Conservation (phyloP, 1,140 invertebrate species). For the Camponotus floridanus region DNA sequence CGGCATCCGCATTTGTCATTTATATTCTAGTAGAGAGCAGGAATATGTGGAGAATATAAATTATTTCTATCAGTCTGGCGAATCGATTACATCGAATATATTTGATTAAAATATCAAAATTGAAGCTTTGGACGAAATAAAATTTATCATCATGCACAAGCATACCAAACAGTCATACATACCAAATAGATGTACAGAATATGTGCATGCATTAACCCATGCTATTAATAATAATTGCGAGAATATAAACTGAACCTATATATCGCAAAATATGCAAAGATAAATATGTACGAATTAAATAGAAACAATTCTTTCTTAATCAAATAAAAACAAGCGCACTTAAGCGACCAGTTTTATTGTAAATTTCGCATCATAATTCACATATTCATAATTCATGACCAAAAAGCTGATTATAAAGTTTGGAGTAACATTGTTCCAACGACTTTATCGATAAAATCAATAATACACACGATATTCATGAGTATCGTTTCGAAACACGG, state of each 20-base stretch:
- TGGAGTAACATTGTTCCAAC: background rate
- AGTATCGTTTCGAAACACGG: background rate
- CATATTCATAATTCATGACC: background rate
- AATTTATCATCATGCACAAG: background rate
- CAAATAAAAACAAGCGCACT: background rate
- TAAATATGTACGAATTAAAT: conserved; percentile 6
- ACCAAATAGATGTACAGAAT: background rate
- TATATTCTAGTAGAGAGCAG: background rate
- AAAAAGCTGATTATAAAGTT: conserved; percentile 1
- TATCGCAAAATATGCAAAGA: background rate
- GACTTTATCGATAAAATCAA: conserved; percentile 16
- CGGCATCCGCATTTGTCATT: too few relatives aligned
- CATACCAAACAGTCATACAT: background rate
- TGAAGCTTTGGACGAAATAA: conserved; percentile 29
- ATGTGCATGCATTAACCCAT: background rate
- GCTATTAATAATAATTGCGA: background rate
- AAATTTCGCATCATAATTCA: background rate
- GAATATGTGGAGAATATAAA: background rate
- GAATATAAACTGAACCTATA: background rate
- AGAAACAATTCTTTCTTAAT: conserved; percentile 17
- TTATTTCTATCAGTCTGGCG: background rate
- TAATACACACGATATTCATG: conserved; percentile 16
- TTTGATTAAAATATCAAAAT: background rate
- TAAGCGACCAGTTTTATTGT: background rate
- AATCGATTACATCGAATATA: background rate